Evolutionary conservation across 37 sponge, comb jelly and placozoan genomes (phyloP).

Genomic region (Beroe forskalii): DNA sequence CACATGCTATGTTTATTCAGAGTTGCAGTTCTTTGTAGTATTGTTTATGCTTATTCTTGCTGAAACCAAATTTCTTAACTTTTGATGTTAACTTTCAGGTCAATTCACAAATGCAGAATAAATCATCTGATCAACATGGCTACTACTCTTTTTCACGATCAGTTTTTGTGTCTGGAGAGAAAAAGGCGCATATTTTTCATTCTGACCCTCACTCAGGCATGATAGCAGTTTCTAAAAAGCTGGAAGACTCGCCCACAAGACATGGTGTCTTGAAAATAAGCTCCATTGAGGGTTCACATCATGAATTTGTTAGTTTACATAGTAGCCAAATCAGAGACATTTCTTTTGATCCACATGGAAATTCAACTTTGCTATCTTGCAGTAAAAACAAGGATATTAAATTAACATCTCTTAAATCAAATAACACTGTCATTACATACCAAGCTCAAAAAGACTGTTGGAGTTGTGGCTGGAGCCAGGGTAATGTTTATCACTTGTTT

Average conservation of each 20-base stretch:
- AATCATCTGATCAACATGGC: conserved; percentile 6
- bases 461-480: conserved; percentile 57
- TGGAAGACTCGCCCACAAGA: not conserved
- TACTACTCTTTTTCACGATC: not conserved
- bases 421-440: conserved; percentile 34
- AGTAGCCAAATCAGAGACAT: not conserved
- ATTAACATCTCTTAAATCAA: conserved; percentile 48
- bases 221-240: conserved; percentile 48
- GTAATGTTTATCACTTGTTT: not conserved
- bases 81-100: not conserved
- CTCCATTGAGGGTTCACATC: conserved; percentile 33
- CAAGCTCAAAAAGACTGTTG: conserved; percentile 8
- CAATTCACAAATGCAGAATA: not conserved
- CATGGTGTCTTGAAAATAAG: conserved; percentile 36
- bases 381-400: conserved; percentile 34
- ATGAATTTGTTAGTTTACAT: conserved; percentile 49
- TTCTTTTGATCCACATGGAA: conserved; percentile 57
- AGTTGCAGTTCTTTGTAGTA: too few relatives aligned
- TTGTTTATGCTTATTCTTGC: too few relatives aligned
- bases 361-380: conserved; percentile 29
- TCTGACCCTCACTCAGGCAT: conserved; percentile 22
- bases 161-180: not conserved
- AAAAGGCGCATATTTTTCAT: conserved; percentile 15
- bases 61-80: too few relatives aligned
- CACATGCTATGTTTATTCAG: too few relatives aligned